Percentiles rank a stretch among this genome's conserved stretches.
Conservation (phyloP, 2,888 invertebrate genomes). For the Agonopterix heracliana region DNA sequence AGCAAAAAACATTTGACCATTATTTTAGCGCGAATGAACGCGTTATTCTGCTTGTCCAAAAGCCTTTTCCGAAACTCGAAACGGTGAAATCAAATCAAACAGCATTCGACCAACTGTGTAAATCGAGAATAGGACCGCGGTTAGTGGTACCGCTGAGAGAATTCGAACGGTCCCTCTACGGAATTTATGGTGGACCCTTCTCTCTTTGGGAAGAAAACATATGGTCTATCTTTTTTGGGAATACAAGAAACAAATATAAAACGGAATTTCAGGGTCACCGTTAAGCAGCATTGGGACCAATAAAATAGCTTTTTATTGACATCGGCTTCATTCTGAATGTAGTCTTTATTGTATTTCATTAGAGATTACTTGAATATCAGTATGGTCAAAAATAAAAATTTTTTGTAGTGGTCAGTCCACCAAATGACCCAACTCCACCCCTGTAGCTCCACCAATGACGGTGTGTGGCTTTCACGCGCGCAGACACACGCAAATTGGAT, state of each 20-base stretch:
- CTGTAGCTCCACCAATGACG: slow-evolving; percentile 2
- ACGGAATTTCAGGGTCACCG: too few relatives aligned
- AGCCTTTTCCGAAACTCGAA: slow-evolving; percentile 15
- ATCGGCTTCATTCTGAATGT: too few relatives aligned
- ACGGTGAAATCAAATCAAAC: slow-evolving; percentile 33
- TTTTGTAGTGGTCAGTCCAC: too few relatives aligned
- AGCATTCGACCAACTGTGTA: slow-evolving; percentile 14
- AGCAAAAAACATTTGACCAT: not conserved
- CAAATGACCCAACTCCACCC: too few relatives aligned
- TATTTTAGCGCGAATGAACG: not conserved
- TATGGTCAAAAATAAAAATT: too few relatives aligned
- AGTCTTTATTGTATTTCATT: too few relatives aligned
- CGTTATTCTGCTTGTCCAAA: slow-evolving; percentile 1
- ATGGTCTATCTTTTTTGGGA: too few relatives aligned
- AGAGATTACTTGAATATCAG: too few relatives aligned
- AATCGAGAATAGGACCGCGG: slow-evolving; percentile 12
- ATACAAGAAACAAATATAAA: too few relatives aligned
- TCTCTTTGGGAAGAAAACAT: too few relatives aligned
- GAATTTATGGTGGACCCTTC: not conserved
- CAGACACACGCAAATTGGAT: slow-evolving; percentile 37
- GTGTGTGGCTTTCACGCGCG: slow-evolving; percentile 26
- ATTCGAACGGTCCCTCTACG: not conserved
- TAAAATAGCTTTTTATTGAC: too few relatives aligned
- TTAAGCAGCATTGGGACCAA: too few relatives aligned
- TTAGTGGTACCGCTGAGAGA: not conserved